A percentile compares a stretch with the other conserved stretches of the same genome.
Evolutionary conservation across 2,797 vertebrate species (phyloP).

Genomic region (Phoebastria nigripes): DNA sequence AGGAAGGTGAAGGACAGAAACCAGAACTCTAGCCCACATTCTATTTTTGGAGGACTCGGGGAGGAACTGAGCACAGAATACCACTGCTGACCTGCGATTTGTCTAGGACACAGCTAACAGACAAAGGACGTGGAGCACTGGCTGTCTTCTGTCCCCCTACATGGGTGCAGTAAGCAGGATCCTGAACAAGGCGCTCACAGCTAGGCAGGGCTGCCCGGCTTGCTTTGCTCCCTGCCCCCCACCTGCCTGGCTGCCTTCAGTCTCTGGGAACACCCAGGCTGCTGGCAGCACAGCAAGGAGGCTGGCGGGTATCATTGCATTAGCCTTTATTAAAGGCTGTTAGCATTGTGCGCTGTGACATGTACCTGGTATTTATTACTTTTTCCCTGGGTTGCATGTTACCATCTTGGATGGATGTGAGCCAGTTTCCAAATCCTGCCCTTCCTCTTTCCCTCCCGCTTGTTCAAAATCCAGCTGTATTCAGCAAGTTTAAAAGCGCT

Average conservation of each 20-base stretch:
- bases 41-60: background rate
- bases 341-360: background rate
- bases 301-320: background rate
- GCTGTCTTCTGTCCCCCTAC: background rate
- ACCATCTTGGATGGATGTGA: background rate
- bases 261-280: background rate
- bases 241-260: background rate
- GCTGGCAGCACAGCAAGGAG: background rate
- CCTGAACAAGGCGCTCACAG: background rate
- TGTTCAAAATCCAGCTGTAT: conserved; percentile 12
- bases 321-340: background rate
- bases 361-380: background rate
- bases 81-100: background rate
- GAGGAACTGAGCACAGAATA: background rate
- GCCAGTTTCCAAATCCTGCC: conserved; percentile 15
- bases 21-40: background rate
- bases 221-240: background rate
- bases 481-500: conserved; percentile 26
- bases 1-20: background rate
- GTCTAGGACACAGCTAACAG: background rate
- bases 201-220: background rate
- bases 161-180: background rate
- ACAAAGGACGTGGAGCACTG: background rate
- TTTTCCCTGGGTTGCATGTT: background rate
- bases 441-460: background rate